Percentiles rank a stretch among this genome's conserved stretches.
These are phyloP conservation scores for Sebastes paucispinis DNA, from an alignment of 2,797 vertebrate genomes.

Conservation along the genomic window DNA sequence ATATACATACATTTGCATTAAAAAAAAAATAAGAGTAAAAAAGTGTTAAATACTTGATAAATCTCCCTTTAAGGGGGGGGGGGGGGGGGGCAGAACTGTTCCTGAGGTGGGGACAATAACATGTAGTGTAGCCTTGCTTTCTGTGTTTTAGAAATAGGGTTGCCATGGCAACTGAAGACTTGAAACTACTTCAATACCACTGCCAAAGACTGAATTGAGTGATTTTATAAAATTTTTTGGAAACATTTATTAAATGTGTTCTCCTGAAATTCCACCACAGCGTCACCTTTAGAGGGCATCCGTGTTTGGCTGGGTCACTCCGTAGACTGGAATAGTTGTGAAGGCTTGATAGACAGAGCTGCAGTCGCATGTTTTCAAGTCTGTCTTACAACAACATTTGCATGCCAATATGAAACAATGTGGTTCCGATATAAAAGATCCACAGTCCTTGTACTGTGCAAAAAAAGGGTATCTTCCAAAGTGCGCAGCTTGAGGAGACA, in stretches of 20 bases:
- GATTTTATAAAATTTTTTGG: neutral
- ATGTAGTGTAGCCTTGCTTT: slow-evolving; percentile 15
- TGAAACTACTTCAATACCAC: neutral
- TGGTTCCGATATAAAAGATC: too few species aligned
- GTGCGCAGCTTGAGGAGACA: neutral
- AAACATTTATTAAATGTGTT: neutral
- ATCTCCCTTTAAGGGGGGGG: too few species aligned
- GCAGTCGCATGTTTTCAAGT: neutral
- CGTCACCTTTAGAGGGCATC: neutral
- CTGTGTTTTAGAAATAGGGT: slow-evolving; percentile 34
- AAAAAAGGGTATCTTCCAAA: too few species aligned
- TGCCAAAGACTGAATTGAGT: neutral
- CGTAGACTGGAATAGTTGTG: neutral
- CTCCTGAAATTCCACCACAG: neutral
- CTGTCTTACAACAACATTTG: neutral
- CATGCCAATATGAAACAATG: too few species aligned
- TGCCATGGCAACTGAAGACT: slow-evolving; percentile 37
- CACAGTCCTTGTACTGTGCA: too few species aligned
- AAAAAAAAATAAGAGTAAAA: too few species aligned
- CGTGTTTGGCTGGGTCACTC: too few species aligned
- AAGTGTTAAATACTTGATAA: too few species aligned
- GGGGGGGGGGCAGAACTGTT: neutral
- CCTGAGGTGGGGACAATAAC: neutral
- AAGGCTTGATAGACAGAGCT: too few species aligned
- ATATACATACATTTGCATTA: too few species aligned